Conservation (phyloP, 1,140 invertebrate genomes). For the Leptopilina boulardi region DNA sequence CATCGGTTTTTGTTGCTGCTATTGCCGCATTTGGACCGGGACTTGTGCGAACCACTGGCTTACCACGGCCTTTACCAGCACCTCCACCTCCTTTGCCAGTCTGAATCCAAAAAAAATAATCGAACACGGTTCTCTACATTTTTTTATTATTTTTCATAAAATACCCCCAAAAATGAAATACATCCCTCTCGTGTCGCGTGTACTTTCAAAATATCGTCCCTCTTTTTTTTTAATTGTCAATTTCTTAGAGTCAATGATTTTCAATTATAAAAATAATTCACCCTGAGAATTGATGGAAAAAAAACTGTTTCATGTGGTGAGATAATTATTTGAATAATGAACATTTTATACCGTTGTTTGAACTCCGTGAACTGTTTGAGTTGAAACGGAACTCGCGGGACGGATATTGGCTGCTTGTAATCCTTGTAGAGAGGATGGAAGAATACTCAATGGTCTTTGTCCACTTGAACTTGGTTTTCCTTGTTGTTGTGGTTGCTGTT, state of each 20-base stretch:
- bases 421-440: constrained; percentile 78
- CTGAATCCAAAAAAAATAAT: constrained; percentile 65
- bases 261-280: not conserved
- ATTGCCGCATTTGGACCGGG: constrained; percentile 76
- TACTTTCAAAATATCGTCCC: too few species aligned
- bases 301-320: not conserved
- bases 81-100: constrained; percentile 70
- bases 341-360: constrained; percentile 77
- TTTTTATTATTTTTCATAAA: constrained; percentile 32
- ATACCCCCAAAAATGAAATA: constrained; percentile 36
- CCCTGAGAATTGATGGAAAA: not conserved
- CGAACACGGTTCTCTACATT: constrained; percentile 50
- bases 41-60: constrained; percentile 78
- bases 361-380: constrained; percentile 83
- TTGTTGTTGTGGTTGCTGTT: constrained; percentile 74
- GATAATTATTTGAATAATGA: constrained; percentile 46
- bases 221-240: too few species aligned
- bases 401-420: constrained; percentile 78
- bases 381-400: constrained; percentile 86
- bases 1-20: constrained; percentile 79
- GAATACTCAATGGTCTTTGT: constrained; percentile 80
- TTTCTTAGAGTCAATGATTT: too few species aligned
- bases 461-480: constrained; percentile 75
- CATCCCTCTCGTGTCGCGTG: constrained; percentile 16
- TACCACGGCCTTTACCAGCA: constrained; percentile 73